Percentiles rank a stretch among this genome's conserved stretches.
phyloP scores from a whole-genome alignment of 2,888 invertebrate genomes.

The Theretra japonica region DNA sequence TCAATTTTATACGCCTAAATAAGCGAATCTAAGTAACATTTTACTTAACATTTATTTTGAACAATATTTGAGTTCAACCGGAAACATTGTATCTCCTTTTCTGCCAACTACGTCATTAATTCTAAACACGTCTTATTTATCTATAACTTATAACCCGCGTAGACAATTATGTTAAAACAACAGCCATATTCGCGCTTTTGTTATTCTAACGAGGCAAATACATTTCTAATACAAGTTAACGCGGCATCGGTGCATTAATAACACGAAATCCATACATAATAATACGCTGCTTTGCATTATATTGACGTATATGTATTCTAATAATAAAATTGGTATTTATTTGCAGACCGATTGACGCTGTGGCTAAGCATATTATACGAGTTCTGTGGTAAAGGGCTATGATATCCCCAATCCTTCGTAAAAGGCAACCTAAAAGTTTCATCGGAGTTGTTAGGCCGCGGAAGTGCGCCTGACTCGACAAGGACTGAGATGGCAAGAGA shows the following conservation, averaged over 20 bases:
- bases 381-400: no score
- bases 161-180: slow-evolving; percentile 16
- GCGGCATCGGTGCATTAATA: slow-evolving; percentile 10
- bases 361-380: no score
- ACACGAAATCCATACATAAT: slow-evolving; percentile 2
- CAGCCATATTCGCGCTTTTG: slow-evolving; percentile 10
- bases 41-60: no score
- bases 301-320: slow-evolving; percentile 14
- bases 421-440: no score
- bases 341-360: no score
- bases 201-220: slow-evolving; percentile 19
- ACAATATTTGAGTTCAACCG: no score
- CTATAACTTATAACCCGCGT: background rate
- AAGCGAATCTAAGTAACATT: no score
- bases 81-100: background rate
- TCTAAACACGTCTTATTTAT: background rate
- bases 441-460: no score
- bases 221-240: slow-evolving; percentile 14
- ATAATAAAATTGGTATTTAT: background rate
- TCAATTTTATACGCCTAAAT: no score
- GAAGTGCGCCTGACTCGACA: no score
- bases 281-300: slow-evolving; percentile 3
- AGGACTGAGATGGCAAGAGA: no score
- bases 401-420: no score
- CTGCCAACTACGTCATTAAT: background rate